phyloP scores from a whole-genome alignment of 2,888 invertebrate genomes.

The Caenorhabditis sinica region DNA sequence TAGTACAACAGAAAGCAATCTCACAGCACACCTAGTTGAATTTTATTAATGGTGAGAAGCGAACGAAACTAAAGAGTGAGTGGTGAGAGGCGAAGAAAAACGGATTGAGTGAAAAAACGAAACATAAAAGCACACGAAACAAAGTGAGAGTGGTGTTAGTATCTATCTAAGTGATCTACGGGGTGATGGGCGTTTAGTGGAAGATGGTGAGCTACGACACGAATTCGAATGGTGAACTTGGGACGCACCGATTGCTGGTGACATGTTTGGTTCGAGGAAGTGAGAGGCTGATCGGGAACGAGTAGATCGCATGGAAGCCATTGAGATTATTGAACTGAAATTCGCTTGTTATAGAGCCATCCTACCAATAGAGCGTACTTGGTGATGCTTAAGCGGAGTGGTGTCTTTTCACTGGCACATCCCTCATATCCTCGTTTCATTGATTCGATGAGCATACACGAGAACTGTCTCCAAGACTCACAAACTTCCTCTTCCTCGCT shows the following conservation, averaged over 20 bases:
- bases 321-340: slow-evolving; percentile 76
- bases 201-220: slow-evolving; percentile 66
- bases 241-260: slow-evolving; percentile 70
- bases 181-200: slow-evolving; percentile 50
- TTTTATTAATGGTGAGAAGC: slow-evolving; percentile 26
- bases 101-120: slow-evolving; percentile 5
- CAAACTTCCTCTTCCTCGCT: slow-evolving; percentile 75
- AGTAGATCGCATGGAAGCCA: slow-evolving; percentile 75
- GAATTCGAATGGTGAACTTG: slow-evolving; percentile 52
- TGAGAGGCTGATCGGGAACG: slow-evolving; percentile 74
- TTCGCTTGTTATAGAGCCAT: neutral
- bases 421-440: slow-evolving; percentile 77
- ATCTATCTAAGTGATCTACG: slow-evolving; percentile 65
- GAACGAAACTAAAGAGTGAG: slow-evolving; percentile 25
- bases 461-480: slow-evolving; percentile 75
- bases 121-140: slow-evolving; percentile 40
- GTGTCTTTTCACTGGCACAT: slow-evolving; percentile 75
- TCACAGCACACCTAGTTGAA: slow-evolving; percentile 36
- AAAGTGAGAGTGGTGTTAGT: slow-evolving; percentile 28
- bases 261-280: slow-evolving; percentile 72
- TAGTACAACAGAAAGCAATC: slow-evolving; percentile 28
- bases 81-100: neutral
- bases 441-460: slow-evolving; percentile 73
- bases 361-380: slow-evolving; percentile 59
- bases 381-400: slow-evolving; percentile 73